These are phyloP conservation scores for Cynocephalus volans DNA, from an alignment of 2,113 vertebrate genomes.

Conservation along the genomic window DNA sequence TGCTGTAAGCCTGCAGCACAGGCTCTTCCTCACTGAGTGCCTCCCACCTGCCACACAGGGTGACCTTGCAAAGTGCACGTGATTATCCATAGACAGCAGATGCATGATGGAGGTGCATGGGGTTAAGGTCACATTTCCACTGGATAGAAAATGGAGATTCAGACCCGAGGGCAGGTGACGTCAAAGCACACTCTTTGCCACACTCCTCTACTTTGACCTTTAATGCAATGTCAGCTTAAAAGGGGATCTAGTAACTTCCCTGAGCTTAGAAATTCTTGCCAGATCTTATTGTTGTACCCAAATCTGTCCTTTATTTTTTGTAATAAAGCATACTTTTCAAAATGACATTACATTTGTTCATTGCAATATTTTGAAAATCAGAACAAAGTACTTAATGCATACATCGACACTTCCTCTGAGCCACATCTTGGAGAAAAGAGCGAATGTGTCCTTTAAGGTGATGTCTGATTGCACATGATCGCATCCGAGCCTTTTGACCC, in stretches of 20 bases:
- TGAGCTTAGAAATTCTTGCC: background rate
- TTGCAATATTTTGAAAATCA: background rate
- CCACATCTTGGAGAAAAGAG: background rate
- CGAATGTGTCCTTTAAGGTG: background rate
- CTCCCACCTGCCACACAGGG: background rate
- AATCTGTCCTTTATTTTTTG: background rate
- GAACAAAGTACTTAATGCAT: background rate
- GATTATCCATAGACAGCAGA: too few relatives aligned
- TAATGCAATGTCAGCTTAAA: background rate
- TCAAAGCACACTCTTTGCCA: too few relatives aligned
- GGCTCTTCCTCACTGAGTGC: background rate
- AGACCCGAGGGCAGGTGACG: too few relatives aligned
- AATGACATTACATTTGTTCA: background rate
- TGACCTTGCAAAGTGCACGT: background rate
- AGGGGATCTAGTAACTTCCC: background rate
- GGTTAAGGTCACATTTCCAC: too few relatives aligned
- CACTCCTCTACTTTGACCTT: too few relatives aligned
- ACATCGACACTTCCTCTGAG: background rate
- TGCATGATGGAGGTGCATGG: too few relatives aligned
- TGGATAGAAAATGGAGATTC: too few relatives aligned
- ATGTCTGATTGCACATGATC: background rate
- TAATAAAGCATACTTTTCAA: background rate
- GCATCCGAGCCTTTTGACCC: background rate
- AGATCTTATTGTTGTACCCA: background rate
- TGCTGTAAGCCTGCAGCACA: background rate